Evolutionary conservation across 2,888 invertebrate species (phyloP).

Genomic region (Melinaea menophilus): DNA sequence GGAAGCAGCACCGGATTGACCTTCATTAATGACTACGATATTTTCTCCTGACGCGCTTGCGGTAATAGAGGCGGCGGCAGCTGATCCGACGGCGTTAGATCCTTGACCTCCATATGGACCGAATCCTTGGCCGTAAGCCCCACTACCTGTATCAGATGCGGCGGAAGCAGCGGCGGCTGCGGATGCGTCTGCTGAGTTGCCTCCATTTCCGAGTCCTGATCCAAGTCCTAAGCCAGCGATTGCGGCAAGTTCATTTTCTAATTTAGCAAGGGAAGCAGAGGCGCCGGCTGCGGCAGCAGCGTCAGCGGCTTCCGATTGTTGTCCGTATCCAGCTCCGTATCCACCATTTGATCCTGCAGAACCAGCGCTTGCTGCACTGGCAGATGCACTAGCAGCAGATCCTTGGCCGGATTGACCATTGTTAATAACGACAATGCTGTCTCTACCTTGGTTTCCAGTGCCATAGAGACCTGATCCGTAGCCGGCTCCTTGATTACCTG

Average conservation of each 20-base stretch:
- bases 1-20: conserved; percentile 8
- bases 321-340: background rate
- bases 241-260: background rate
- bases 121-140: conserved; percentile 7
- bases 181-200: conserved; percentile 6
- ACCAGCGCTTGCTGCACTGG: background rate
- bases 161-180: conserved; percentile 4
- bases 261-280: conserved; percentile 13
- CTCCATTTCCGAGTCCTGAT: no score
- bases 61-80: conserved; percentile 19
- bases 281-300: conserved; percentile 6
- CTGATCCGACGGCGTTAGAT: conserved; percentile 10
- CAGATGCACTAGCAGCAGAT: no score
- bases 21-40: conserved; percentile 2
- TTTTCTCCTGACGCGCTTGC: conserved; percentile 6
- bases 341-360: background rate
- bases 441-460: conserved; percentile 16
- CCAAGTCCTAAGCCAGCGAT: no score
- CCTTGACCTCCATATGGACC: conserved; percentile 14
- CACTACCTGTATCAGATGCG: background rate
- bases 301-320: background rate
- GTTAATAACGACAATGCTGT: background rate
- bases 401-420: no score
- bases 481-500: background rate
- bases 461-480: conserved; percentile 1